Conservation (phyloP, 2,113 vertebrate genomes). For the Archilochus colubris region DNA sequence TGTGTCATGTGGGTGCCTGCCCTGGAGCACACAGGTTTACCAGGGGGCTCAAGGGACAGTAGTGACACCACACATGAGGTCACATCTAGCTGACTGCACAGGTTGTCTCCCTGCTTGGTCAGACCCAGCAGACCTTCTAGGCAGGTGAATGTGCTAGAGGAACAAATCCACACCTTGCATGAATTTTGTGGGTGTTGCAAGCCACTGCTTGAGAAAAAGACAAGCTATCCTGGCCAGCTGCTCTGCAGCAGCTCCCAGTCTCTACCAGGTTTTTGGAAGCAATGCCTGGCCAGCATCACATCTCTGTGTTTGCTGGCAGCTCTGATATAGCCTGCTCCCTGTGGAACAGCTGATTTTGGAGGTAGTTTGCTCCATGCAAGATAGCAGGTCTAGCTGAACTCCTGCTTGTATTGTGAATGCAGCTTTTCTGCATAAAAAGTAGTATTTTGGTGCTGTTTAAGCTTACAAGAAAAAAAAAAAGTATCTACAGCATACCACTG, state of each 20-base stretch:
- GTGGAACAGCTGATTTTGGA: background rate
- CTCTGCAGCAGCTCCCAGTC: background rate
- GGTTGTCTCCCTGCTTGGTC: background rate
- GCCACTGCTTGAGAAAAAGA: background rate
- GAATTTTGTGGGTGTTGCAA: fast-evolving
- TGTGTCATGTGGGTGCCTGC: background rate
- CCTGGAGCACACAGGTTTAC: background rate
- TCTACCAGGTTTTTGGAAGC: background rate
- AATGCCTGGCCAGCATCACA: background rate
- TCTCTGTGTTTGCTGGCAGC: background rate
- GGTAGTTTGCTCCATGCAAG: background rate
- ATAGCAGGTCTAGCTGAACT: background rate
- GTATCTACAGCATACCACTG: background rate
- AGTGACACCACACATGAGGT: background rate
- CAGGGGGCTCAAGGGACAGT: background rate
- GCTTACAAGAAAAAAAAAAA: background rate
- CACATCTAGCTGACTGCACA: background rate
- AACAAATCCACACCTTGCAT: background rate
- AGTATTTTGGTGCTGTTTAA: background rate
- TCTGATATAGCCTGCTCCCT: background rate
- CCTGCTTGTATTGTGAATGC: background rate
- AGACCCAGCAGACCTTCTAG: fast-evolving
- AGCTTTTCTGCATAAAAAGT: background rate
- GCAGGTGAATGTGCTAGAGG: background rate
- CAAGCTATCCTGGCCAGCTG: background rate